A percentile compares a stretch with the other conserved stretches of the same genome.
Conservation (phyloP, 2,888 invertebrate genomes). For the Bibio marci region DNA sequence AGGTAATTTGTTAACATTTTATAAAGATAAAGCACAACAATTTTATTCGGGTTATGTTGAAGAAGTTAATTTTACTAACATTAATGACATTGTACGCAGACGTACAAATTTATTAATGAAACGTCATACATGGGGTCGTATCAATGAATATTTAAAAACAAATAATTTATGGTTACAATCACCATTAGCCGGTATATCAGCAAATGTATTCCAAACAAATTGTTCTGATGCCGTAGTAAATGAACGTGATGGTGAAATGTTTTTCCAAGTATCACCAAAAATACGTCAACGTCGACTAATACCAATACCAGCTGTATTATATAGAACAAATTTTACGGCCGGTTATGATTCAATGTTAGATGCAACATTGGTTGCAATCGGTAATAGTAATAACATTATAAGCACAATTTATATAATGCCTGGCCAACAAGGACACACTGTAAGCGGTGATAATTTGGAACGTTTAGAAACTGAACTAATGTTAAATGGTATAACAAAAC, state of each 20-base stretch:
- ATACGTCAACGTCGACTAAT: conserved; percentile 63
- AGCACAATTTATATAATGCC: conserved; percentile 72
- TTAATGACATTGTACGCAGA: conserved; percentile 65
- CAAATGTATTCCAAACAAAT: conserved; percentile 71
- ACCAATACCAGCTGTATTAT: conserved; percentile 70
- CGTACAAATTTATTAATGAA: conserved; percentile 65
- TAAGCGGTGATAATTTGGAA: conserved; percentile 62
- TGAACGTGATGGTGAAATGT: conserved; percentile 71
- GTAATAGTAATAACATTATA: conserved; percentile 48
- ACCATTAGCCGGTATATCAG: conserved; percentile 64
- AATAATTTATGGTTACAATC: conserved; percentile 53
- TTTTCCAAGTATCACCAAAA: conserved; percentile 67
- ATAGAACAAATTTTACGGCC: conserved; percentile 49
- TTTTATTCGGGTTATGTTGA: conserved; percentile 78
- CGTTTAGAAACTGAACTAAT: conserved; percentile 53
- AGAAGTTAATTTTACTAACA: conserved; percentile 65
- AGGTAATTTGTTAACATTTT: conserved; percentile 67
- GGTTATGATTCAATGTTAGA: conserved; percentile 74
- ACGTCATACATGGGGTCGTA: conserved; percentile 58
- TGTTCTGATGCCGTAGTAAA: conserved; percentile 55
- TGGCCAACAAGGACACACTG: conserved; percentile 65
- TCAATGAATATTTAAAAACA: conserved; percentile 57
- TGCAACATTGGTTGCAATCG: conserved; percentile 66
- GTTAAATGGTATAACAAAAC: conserved; percentile 45
- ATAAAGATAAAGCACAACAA: conserved; percentile 72